A percentile compares a stretch with the other conserved stretches of the same genome.
phyloP scores from a whole-genome alignment of 2,113 vertebrate species.

The Leptosomus discolor region DNA sequence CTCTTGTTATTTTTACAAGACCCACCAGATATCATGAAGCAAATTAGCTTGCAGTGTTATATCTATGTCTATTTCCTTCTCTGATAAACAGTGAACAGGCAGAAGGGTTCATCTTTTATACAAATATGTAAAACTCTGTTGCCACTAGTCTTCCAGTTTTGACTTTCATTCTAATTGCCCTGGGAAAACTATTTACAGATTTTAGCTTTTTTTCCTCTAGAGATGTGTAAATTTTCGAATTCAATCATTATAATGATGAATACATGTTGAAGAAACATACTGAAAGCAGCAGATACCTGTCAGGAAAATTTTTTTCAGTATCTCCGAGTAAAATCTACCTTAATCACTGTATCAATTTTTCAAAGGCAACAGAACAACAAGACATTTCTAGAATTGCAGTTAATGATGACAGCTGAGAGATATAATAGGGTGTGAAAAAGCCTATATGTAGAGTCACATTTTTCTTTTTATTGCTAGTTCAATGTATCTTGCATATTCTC shows the following conservation, averaged over 20 bases:
- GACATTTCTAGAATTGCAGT: background rate
- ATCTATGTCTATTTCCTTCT: background rate
- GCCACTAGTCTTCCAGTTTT: slow-evolving; percentile 51
- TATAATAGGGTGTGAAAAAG: slow-evolving; percentile 10
- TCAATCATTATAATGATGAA: slow-evolving; percentile 61
- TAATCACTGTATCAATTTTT: slow-evolving; percentile 44
- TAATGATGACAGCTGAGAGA: slow-evolving; percentile 56
- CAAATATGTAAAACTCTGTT: slow-evolving; percentile 55
- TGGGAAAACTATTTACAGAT: slow-evolving; percentile 59
- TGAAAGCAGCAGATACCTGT: slow-evolving; percentile 51
- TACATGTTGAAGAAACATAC: slow-evolving; percentile 33
- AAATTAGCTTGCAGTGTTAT: background rate
- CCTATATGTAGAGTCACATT: background rate
- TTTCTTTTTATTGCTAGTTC: slow-evolving; percentile 26
- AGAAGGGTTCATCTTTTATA: slow-evolving; percentile 35
- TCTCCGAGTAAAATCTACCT: slow-evolving; percentile 21
- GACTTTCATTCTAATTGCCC: slow-evolving; percentile 69
- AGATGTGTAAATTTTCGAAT: slow-evolving; percentile 61
- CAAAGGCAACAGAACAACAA: slow-evolving; percentile 25
- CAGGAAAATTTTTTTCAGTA: slow-evolving; percentile 17
- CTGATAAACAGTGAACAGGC: slow-evolving; percentile 22
- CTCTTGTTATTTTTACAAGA: background rate
- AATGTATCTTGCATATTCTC: background rate
- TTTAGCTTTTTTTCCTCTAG: slow-evolving; percentile 13
- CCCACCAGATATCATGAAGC: too few relatives aligned